Conservation (phyloP, 2,113 vertebrate genomes). For the Elephas maximus region DNA sequence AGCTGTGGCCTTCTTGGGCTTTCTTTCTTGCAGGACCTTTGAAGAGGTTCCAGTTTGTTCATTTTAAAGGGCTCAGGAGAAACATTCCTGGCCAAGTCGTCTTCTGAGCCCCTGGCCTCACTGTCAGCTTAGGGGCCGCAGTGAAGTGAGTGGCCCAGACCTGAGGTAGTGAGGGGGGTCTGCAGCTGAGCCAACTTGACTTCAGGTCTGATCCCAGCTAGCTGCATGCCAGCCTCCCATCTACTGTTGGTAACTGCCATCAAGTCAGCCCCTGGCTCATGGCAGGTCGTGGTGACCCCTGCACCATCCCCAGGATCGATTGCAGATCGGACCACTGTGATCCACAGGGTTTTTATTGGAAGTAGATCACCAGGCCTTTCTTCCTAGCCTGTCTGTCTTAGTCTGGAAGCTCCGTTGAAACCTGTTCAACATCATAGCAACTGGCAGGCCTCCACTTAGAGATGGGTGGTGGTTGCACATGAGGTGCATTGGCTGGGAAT, state of each 20-base stretch:
- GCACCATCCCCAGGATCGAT: not conserved
- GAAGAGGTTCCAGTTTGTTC: not conserved
- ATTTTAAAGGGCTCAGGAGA: not conserved
- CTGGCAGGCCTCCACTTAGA: not conserved
- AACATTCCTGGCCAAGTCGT: rapidly evolving
- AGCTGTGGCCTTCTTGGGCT: not conserved
- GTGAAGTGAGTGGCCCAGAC: not conserved
- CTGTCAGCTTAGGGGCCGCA: rapidly evolving
- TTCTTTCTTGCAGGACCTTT: not conserved
- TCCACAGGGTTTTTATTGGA: not conserved
- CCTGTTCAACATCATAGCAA: not conserved
- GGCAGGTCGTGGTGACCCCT: no score
- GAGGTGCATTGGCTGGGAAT: not conserved
- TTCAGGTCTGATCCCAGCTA: not conserved
- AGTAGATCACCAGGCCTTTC: not conserved
- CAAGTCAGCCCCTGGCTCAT: not conserved
- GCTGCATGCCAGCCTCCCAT: not conserved
- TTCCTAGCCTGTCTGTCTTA: not conserved
- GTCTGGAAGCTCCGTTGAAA: not conserved
- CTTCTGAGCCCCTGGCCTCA: rapidly evolving
- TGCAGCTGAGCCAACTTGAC: not conserved
- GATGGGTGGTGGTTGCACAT: not conserved
- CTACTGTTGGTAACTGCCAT: not conserved
- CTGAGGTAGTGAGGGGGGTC: not conserved
- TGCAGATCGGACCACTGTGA: not conserved